Base-by-base conservation (phyloP, 1,140 invertebrate genomes). In the Gryllus bimaculatus region DNA sequence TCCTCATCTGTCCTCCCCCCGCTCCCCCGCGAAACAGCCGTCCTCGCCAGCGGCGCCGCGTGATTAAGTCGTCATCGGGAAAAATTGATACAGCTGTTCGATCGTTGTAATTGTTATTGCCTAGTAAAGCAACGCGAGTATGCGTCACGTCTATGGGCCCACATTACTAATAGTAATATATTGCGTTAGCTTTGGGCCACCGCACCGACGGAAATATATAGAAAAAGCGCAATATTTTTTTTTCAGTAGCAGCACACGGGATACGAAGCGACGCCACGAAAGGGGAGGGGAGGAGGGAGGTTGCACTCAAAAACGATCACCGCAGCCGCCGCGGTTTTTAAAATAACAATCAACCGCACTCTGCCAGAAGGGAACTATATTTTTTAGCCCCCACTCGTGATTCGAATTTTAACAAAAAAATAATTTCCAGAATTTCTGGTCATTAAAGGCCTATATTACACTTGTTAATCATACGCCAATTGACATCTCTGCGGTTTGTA, bases 201-300 rank as follows among this genome's bases (percentile, higher is more conserved):
- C 54, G 54, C 54, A 66, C 54, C 10, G 0, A 13, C 54, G 54
- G 2, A 66, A 66, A 66, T 66, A 66, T 66, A 66, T 66, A 66
- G 54, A 66, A 66, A 66, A 66, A 66, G 54, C 54, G 54, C 54
- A 66, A 66, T 66, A 66, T 66, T 66, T 66, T 66, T 66, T 66
- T 66, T 66, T 66, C 18, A 13, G 54, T 66, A 10, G 54, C 10
- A 18, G 54, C 10, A 66, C 18, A 18, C 54, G 54, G 54, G 10
- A 66, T 13, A 66, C 54, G 54, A 13, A 10, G 54, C 26, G 26
- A 39, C 5, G 26, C 26, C 10, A 66, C 54, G 54, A 66, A 18
- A 7, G 54, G 18, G 54, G 10, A 3, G 54, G 54, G 49, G 49
- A 54, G 54, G 54, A 66, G 54, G 54, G 54, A 0, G 54, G 54